Base-by-base conservation (phyloP, 2,797 vertebrate species). In the Phyllotis vaccarum region DNA sequence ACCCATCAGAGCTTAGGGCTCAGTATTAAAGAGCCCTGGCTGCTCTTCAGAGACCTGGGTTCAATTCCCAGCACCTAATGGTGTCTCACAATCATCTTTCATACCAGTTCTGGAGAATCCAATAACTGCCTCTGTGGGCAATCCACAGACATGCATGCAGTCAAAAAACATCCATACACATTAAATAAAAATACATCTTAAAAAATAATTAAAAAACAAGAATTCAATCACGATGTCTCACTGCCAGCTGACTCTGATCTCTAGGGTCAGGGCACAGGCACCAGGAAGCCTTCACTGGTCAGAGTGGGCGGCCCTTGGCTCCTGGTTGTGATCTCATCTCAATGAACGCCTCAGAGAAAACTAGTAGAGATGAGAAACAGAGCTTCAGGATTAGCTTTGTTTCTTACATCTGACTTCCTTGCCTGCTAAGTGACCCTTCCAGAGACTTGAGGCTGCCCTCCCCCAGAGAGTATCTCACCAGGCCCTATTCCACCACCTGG, bases 221-320 rank as follows among this genome's bases (percentile, higher is more conserved):
- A 86, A 52, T 9, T 86, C 62, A 52, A 62, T 16, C 2, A 0
- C 10, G 34, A 2, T 19, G 56, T 81, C 64, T 81, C n/a, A 16
- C 40, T 46, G 6, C 68, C 40, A 8, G 13, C 0, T 1, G 24
- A 68, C 7, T 43, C 56, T 49, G 19, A 13, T n/a, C 86, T 31
- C 56, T 31, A 56, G 62, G 81, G 22, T 37, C 2, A 56, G 34
- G 86, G 29, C 37, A 10, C 24, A 22, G 80, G 66, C 34, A 5
- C 29, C 0, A 37, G 14, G 40, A 46, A 40, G 76, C 3, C 22
- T 1, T 22, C 43, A 40, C 37, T 3, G 10, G 7, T 8, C 60
- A 92, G 43, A 72, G 60, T 34, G 4, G 46, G 17, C 21, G 2
- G 34, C 5, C 31, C 5, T 0, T 0, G 0, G 86, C 21, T 21